Conservation (phyloP, 2,888 invertebrate species). For the Spodoptera exigua region DNA sequence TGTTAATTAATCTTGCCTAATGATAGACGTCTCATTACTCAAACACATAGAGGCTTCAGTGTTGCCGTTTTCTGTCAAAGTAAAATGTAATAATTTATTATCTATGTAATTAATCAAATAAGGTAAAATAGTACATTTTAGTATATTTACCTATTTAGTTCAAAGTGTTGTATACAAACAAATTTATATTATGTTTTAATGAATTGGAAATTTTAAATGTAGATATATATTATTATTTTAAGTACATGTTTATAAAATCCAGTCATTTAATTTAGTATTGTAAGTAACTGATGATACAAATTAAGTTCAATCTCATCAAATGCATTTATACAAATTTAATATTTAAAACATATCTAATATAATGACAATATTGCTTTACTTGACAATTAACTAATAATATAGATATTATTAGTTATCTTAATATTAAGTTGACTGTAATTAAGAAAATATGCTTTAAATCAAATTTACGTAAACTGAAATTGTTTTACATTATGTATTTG, state of each 20-base stretch:
- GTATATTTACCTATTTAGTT: constrained; percentile 12
- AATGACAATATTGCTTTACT: constrained; percentile 32
- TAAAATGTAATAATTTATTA: constrained; percentile 48
- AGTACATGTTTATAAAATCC: constrained; percentile 28
- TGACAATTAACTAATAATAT: constrained; percentile 18
- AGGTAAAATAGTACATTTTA: constrained; percentile 63
- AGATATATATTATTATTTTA: constrained; percentile 24
- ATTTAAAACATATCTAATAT: constrained; percentile 26
- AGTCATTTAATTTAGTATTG: constrained; percentile 46
- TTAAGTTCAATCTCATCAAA: constrained; percentile 44
- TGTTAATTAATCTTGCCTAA: constrained; percentile 23
- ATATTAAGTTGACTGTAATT: constrained; percentile 28
- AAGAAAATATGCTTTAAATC: constrained; percentile 28
- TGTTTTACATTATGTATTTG: constrained; percentile 25
- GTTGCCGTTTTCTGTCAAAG: constrained; percentile 50
- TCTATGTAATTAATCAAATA: constrained; percentile 30
- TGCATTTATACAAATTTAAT: constrained; percentile 52
- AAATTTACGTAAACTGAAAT: constrained; percentile 15
- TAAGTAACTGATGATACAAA: constrained; percentile 43
- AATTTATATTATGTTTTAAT: constrained; percentile 9
- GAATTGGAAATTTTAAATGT: constrained; percentile 7
- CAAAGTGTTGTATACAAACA: constrained; percentile 9
- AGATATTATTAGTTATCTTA: constrained; percentile 13
- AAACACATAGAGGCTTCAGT: constrained; percentile 57
- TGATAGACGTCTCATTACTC: constrained; percentile 41